phyloP scores from a whole-genome alignment of 2,797 vertebrate genomes.

The Echeneis naucrates region DNA sequence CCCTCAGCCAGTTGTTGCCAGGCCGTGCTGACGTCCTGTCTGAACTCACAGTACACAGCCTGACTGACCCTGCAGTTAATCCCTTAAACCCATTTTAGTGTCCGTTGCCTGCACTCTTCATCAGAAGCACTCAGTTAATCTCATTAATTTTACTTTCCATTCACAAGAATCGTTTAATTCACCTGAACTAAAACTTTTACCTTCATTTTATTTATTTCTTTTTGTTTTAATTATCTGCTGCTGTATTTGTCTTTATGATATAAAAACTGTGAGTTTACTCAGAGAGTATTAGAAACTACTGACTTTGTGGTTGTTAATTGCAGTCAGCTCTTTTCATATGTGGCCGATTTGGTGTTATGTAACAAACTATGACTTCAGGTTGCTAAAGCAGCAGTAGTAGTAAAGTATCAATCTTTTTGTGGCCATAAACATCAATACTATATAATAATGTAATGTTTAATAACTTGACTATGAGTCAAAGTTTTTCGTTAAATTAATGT shows the following conservation, averaged over 20 bases:
- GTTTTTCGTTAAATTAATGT: neutral
- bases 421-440: neutral
- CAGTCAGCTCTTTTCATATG: neutral
- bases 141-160: constrained; percentile 28
- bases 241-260: neutral
- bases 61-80: constrained; percentile 41
- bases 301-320: neutral
- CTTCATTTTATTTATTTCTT: neutral
- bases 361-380: constrained; percentile 1
- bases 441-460: neutral
- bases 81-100: constrained; percentile 45
- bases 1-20: neutral
- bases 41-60: constrained; percentile 13
- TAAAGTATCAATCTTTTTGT: neutral
- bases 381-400: neutral
- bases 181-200: neutral
- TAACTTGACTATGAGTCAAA: neutral
- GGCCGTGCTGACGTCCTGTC: neutral
- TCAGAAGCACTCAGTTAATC: constrained; percentile 15
- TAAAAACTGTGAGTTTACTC: neutral
- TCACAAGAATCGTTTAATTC: neutral
- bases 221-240: too few relatives aligned
- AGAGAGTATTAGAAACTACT: neutral
- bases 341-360: neutral
- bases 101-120: neutral